Evolutionary conservation across 2,113 vertebrate species (phyloP).

Genomic region (Campylomormyrus numenius): DNA sequence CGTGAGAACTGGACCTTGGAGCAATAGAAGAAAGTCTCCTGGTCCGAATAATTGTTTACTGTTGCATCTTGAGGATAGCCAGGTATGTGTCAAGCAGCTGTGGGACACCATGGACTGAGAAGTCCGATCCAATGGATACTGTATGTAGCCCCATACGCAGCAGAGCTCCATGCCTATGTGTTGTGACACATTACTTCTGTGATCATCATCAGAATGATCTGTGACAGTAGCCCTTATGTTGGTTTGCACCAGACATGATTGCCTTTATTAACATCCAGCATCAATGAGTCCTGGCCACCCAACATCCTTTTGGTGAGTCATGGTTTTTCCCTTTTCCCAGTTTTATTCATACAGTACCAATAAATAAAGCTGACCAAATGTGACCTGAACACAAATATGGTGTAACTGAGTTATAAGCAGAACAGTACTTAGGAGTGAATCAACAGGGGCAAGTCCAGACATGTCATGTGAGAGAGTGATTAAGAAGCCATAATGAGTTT

Average conservation of each 20-base stretch:
- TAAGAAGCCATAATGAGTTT: slow-evolving; percentile 14
- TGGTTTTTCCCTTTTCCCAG: neutral
- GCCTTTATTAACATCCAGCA: neutral
- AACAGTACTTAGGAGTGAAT: neutral
- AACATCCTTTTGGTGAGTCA: neutral
- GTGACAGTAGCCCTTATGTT: neutral
- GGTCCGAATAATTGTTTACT: neutral
- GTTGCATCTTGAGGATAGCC: neutral
- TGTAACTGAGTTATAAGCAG: neutral
- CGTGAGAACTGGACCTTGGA: neutral
- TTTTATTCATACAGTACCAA: neutral
- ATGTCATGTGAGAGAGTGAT: neutral
- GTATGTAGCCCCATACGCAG: neutral
- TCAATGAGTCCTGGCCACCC: neutral
- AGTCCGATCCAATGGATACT: neutral
- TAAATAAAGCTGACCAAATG: neutral
- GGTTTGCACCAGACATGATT: neutral
- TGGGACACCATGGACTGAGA: neutral
- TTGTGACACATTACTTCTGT: neutral
- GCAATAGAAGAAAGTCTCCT: neutral
- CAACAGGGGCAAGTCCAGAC: neutral
- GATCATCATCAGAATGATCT: neutral
- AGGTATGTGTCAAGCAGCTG: neutral
- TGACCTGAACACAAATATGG: neutral
- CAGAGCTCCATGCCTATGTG: neutral